Evolutionary conservation across 1,140 invertebrate species (phyloP).

Genomic region (Sinella curviseta): DNA sequence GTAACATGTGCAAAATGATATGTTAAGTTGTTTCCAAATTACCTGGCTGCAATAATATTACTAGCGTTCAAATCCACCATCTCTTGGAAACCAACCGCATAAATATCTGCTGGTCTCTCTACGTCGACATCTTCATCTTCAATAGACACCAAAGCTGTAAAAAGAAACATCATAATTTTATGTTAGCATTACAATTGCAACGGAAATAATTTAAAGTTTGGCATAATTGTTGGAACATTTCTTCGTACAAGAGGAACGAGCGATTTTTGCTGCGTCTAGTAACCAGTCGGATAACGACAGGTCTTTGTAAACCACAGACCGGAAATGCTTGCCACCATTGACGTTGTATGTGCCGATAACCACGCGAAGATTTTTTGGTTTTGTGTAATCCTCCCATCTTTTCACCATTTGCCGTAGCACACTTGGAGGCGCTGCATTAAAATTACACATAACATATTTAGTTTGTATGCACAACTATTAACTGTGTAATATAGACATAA

Average conservation of each 20-base stretch:
- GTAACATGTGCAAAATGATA: neutral
- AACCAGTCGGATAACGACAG: conserved; percentile 92
- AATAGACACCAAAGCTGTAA: conserved; percentile 60
- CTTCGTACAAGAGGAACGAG: conserved; percentile 57
- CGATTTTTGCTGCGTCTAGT: conserved; percentile 67
- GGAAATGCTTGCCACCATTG: conserved; percentile 97
- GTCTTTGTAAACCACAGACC: conserved; percentile 94
- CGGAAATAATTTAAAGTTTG: neutral
- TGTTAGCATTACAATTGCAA: conserved; percentile 36
- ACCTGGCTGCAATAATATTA: conserved; percentile 94
- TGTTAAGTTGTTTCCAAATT: conserved; percentile 15
- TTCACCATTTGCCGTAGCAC: conserved; percentile 80
- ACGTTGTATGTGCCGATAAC: conserved; percentile 98
- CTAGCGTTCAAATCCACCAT: conserved; percentile 98
- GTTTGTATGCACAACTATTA: neutral
- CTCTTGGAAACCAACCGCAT: conserved; percentile 98
- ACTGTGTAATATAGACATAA: no score
- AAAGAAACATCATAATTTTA: no score
- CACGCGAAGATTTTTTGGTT: conserved; percentile 70
- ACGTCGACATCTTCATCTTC: conserved; percentile 61
- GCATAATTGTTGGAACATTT: no score
- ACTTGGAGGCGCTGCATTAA: conserved; percentile 74
- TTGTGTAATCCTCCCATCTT: conserved; percentile 79
- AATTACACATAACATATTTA: conserved; percentile 29
- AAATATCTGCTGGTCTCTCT: conserved; percentile 74